Conservation (phyloP, 2,113 vertebrate species). For the Marmota monax region DNA sequence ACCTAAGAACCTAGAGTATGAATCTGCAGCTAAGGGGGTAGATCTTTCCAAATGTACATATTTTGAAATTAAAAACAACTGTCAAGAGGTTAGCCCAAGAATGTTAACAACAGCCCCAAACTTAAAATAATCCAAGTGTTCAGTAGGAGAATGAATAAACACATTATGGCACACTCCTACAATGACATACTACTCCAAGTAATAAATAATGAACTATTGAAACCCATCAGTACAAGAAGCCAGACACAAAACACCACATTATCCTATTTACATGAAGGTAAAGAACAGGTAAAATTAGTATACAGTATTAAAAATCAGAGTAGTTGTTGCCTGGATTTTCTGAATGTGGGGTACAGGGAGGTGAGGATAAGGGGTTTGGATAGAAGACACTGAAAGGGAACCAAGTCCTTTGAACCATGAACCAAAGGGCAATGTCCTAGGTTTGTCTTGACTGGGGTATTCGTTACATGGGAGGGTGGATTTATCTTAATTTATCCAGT, state of each 20-base stretch:
- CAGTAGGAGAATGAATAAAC: neutral
- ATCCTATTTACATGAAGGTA: neutral
- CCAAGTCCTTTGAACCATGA: neutral
- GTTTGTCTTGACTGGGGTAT: neutral
- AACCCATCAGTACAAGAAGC: neutral
- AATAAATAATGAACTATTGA: neutral
- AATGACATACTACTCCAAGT: neutral
- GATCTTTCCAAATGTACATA: neutral
- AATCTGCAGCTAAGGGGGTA: neutral
- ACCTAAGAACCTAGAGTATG: neutral
- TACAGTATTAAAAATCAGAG: neutral
- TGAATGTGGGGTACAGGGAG: neutral
- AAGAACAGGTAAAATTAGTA: neutral
- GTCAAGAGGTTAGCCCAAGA: conserved; percentile 6
- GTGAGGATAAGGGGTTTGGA: neutral
- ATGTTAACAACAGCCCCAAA: neutral
- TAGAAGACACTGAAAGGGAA: neutral
- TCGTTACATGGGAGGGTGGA: neutral
- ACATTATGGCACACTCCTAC: neutral
- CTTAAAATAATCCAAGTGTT: neutral
- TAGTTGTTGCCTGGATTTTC: neutral
- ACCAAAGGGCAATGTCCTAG: neutral
- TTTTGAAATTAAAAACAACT: conserved; percentile 18
- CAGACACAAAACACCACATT: neutral
- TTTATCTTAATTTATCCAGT: neutral